Base-by-base conservation (phyloP, 2,797 vertebrate genomes). In the Limosa lapponica region DNA sequence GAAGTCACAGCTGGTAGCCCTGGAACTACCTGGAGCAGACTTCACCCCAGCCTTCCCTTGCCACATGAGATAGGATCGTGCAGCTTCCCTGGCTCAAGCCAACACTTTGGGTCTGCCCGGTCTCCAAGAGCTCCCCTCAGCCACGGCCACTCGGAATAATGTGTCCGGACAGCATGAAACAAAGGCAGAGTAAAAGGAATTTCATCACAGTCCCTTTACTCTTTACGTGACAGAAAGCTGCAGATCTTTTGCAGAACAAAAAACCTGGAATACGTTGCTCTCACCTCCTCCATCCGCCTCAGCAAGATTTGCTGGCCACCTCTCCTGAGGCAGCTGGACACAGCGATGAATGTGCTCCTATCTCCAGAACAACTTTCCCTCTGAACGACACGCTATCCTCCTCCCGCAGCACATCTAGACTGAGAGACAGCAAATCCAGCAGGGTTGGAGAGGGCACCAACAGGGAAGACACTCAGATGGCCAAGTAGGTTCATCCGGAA, bases 111-210 rank as follows among this genome's bases (percentile, higher is more conserved):
- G 28, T 44, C 24, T 58, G 27, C 27, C 51, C 4, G 3, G 11
- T 24, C 59, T 48, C 30, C 6, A 3, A 49, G 41, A 80, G 67
- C 37, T 65, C 52, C 9, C 22, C 54, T 44, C 55, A 28, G 24
- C 46, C 11, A 2, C 0, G 12, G 36, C 13, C 15, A 8, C 37
- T 17, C 4, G 1, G 16, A 39, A 30, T 34, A 48, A 48, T 0
- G 14, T 11, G 19, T 57, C 51, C 2, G 1, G 49, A 64, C 24
- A 78, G 52, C 3, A 1, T 2, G 1, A 52, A 46, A 32, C 52
- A 36, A 46, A 27, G 58, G 52, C 10, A 57, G n/a, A 55, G 43
- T n/a, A 59, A 27, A 23, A 51, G 9, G 44, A 39, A 37, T 20
- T 54, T 16, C 37, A 46, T 18, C n/a, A 32, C n/a, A 19, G 22